Percentiles rank a stretch among this genome's conserved stretches.
Evolutionary conservation across 1,140 invertebrate species (phyloP).

Genomic region (Caenorhabditis remanei): DNA sequence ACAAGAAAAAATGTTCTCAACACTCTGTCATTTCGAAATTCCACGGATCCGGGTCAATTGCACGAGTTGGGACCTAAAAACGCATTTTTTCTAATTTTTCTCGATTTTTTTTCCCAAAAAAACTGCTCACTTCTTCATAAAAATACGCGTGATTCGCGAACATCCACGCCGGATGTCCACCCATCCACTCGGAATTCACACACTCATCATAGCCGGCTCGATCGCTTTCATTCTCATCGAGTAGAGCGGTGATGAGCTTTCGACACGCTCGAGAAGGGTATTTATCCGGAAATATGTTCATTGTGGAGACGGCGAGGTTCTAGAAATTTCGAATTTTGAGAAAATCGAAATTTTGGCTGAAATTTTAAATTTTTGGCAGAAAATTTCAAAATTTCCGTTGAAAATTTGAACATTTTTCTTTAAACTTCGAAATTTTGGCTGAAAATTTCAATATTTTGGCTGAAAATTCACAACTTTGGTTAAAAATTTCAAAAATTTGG

Average conservation of each 20-base stretch:
- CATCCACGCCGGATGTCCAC: constrained; percentile 49
- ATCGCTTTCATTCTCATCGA: constrained; percentile 56
- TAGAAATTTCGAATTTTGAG: too few species aligned
- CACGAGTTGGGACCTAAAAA: not conserved
- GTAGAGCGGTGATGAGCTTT: constrained; percentile 31
- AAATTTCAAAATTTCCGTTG: too few species aligned
- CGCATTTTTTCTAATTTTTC: not conserved
- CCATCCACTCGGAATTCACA: constrained; percentile 57
- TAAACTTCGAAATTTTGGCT: too few species aligned
- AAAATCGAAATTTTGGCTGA: too few species aligned
- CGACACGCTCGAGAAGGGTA: constrained; percentile 51
- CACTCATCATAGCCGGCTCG: constrained; percentile 58
- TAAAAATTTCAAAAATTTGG: too few species aligned
- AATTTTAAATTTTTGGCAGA: not conserved
- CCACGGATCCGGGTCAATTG: not conserved
- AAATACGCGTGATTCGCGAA: constrained; percentile 53
- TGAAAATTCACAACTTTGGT: too few species aligned
- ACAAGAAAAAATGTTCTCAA: not conserved
- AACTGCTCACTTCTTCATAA: constrained; percentile 42
- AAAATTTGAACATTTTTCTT: too few species aligned
- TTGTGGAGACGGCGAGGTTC: not conserved
- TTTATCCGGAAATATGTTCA: constrained; percentile 28
- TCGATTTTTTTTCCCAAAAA: too few species aligned
- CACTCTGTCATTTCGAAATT: constrained; percentile 14
- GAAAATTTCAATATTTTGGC: too few species aligned